A percentile compares a stretch with the other conserved stretches of the same genome.
Evolutionary conservation across 2,797 vertebrate genomes (phyloP).

Genomic region (Sparus aurata): DNA sequence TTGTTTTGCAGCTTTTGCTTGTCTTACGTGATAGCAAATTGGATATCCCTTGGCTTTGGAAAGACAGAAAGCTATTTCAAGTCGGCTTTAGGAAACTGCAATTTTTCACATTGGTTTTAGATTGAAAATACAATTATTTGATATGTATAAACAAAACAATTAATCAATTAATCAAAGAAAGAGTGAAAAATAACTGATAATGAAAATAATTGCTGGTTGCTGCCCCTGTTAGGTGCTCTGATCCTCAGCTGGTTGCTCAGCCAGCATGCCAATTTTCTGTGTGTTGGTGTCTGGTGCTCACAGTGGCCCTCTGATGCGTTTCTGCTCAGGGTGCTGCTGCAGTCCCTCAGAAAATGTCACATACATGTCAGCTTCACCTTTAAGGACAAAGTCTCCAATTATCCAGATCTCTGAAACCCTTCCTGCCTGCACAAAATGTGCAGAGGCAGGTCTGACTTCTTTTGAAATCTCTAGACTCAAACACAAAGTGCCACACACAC

Average conservation of each 20-base stretch:
- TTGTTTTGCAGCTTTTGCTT: no score
- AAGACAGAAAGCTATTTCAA: no score
- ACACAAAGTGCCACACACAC: background rate
- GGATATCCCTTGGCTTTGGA: no score
- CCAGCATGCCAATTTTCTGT: background rate
- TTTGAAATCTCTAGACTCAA: background rate
- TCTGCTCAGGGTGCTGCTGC: conserved; percentile 26
- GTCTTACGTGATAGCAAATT: no score
- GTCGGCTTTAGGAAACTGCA: background rate
- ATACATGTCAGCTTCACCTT: conserved; percentile 61
- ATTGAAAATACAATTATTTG: background rate
- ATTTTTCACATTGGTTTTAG: background rate
- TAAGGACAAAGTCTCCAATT: conserved; percentile 62
- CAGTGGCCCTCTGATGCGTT: conserved; percentile 4
- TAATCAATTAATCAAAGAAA: background rate
- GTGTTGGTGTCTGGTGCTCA: background rate
- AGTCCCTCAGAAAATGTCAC: conserved; percentile 51
- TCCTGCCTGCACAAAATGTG: conserved; percentile 28
- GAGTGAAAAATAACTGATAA: background rate
- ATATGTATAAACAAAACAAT: background rate
- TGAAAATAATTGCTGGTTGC: background rate
- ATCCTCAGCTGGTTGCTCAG: background rate
- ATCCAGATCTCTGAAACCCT: conserved; percentile 42
- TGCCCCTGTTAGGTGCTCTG: background rate
- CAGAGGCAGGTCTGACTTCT: conserved; percentile 10